Base-by-base conservation (phyloP, 2,888 invertebrate species). In the Andricus quercusramuli region DNA sequence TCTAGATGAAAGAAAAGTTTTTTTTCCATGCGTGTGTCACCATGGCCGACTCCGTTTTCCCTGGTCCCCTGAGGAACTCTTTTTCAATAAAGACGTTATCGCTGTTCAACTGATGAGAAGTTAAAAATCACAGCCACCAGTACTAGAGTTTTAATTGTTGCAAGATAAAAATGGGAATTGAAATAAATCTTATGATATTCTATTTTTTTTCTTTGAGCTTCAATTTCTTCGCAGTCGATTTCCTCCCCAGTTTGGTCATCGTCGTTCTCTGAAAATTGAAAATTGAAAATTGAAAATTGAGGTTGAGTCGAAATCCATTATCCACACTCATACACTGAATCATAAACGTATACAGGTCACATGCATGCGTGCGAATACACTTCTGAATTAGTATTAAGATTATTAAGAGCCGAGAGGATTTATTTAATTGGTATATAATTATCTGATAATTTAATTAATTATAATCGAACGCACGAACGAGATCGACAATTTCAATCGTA, bases 21-120 rank as follows among this genome's bases (percentile, higher is more conserved):
- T 65, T 65, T 79, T n/a, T n/a, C 67, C 47, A 37, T 78, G 37
- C 44, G 56, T 67, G 66, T 78, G 78, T 74, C 74, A 74, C n/a
- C 74, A 74, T 56, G 32, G 74, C 74, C 74, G 56, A 56, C 17
- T 74, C 11, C 74, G 74, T 74, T 56, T 29, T 56, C 74, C 74
- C 3, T 74, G 74, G 74, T 32, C 74, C 51, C 74, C 74, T 32
- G 11, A 74, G 74, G 74, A 74, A 56, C 74, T 25, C 32, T 74
- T 74, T 74, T 74, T 51, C 29, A 51, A 74, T 29, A 74, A 74
- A 74, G 74, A 74, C 29, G 51, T 74, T 13, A 47, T 74, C 32
- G 47, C 29, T 13, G 20, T 51, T 32, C 25, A 20, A 15, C 74
- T 74, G 74, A 32, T 56, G 74, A 74, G 74, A 74, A 56, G 51